These are phyloP conservation scores for Palythoa heliodiscus DNA, from an alignment of 92 coral and sea anemone species.

Conservation along the genomic window DNA sequence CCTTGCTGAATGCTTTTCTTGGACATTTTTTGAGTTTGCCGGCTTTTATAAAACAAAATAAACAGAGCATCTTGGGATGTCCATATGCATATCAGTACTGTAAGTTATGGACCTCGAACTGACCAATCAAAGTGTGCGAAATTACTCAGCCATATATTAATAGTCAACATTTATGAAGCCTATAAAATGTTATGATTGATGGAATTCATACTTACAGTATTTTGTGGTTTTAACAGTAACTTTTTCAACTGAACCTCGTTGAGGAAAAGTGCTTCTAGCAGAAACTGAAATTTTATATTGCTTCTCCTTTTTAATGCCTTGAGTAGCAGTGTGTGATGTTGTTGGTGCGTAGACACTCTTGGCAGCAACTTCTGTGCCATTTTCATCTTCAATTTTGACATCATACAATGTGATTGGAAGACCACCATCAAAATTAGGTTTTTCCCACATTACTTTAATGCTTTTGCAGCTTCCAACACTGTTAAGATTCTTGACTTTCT, in stretches of 20 bases:
- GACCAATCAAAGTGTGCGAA: too few species aligned
- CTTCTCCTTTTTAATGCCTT: neutral
- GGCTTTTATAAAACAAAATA: too few species aligned
- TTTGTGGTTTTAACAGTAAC: neutral
- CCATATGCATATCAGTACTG: too few species aligned
- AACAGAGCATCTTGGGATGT: too few species aligned
- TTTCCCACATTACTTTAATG: conserved; percentile 56
- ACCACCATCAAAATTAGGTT: conserved; percentile 65
- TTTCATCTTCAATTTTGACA: conserved; percentile 19
- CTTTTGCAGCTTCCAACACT: conserved; percentile 57
- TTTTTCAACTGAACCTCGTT: neutral
- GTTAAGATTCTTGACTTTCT: conserved; percentile 50
- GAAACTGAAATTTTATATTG: neutral
- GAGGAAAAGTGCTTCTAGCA: conserved; percentile 27
- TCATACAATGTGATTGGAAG: conserved; percentile 44
- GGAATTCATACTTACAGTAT: conserved; percentile 11
- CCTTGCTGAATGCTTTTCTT: too few species aligned
- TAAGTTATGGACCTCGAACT: too few species aligned
- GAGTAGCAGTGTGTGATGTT: neutral
- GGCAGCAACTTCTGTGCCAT: conserved; percentile 18
- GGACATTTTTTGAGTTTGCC: too few species aligned
- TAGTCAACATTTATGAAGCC: neutral
- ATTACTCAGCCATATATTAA: too few species aligned
- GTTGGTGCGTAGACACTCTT: conserved; percentile 20
- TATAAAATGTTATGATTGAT: neutral